A percentile compares a stretch with the other conserved stretches of the same genome.
Evolutionary conservation across 2,113 vertebrate genomes (phyloP).

Genomic region (Mugil cephalus): DNA sequence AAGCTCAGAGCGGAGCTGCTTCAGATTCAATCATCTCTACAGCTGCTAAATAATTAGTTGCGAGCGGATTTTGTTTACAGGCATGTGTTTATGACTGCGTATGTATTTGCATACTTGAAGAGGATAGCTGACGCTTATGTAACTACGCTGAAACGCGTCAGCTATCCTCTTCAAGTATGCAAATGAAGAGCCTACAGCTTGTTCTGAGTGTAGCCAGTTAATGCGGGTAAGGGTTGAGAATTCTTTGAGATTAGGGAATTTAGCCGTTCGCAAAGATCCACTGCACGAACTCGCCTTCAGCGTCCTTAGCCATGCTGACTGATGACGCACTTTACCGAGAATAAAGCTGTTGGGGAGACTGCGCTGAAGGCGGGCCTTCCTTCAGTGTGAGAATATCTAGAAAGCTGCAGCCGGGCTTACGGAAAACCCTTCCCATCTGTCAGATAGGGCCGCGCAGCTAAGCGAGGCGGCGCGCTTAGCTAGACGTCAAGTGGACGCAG

Average conservation of each 20-base stretch:
- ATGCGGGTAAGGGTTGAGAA: neutral
- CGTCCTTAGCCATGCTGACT: neutral
- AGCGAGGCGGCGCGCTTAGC: constrained; percentile 36
- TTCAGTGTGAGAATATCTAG: constrained; percentile 17
- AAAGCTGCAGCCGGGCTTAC: constrained; percentile 32
- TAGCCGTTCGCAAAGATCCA: neutral
- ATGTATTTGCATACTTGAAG: constrained; percentile 42
- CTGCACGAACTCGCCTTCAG: constrained; percentile 13
- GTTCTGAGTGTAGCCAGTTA: neutral
- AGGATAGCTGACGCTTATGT: constrained; percentile 9
- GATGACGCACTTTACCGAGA: constrained; percentile 23
- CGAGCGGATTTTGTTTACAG: constrained; percentile 68
- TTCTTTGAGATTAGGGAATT: neutral
- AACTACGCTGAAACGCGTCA: constrained; percentile 33
- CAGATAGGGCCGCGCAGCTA: constrained; percentile 38
- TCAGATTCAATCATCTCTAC: constrained; percentile 46
- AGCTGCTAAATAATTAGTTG: constrained; percentile 75
- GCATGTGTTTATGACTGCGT: constrained; percentile 55
- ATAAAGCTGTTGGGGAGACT: constrained; percentile 13
- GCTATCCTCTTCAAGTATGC: constrained; percentile 22
- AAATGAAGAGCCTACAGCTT: constrained; percentile 42
- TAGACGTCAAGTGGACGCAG: constrained; percentile 44
- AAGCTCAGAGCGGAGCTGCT: constrained; percentile 35
- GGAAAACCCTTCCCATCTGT: constrained; percentile 69
- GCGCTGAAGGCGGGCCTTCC: constrained; percentile 32